Evolutionary conservation across 2,797 vertebrate genomes (phyloP), one percentile per base, ranked within the genome.

Genomic region (Hippocampus kuda): DNA sequence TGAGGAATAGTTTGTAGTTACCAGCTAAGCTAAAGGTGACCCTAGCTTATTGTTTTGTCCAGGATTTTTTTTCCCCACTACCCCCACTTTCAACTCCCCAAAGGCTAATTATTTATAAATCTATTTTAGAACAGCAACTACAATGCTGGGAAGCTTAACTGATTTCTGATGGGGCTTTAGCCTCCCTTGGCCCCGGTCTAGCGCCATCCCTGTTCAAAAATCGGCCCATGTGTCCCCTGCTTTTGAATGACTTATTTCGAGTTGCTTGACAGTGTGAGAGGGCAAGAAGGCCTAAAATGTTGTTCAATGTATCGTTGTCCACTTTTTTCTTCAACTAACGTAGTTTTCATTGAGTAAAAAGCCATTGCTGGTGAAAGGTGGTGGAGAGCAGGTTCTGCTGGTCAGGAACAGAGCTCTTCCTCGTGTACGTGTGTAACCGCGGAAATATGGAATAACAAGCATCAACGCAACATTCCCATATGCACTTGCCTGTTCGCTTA

Each of bases 391-490:
- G 88, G 90, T 92, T 81, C 90, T 91, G 91, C 90, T 85, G 90
- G 90, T 88, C 90, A 90, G 91, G 83, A 86, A 89, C 88, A 83
- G 72, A 88, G 82, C 86, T 89, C 79, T 80, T 86, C 87, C 9
- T 82, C 89, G 72, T 75, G 88, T 65, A 42, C 2, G 34, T 42
- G 61, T 44, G 22, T 44, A 24, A 42, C 38, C n/a, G 9, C 24
- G 44, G 59, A 8, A 61, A 10, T 34, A 34, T 20, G 30, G 30
- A 61, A 20, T 18, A 27, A 38, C 30, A 34, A 38, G 3, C 59
- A 61, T 65, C 13, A 84, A 84, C 72, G 84, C 74, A 80, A 78
- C 80, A 89, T 86, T 88, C 83, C 88, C 88, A 85, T 88, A 85
- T 87, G 86, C 87, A 89, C 89, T 71, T 76, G 83, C 86, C 81